Conservation (phyloP, 2,888 invertebrate genomes). For the Thyatira batis region DNA sequence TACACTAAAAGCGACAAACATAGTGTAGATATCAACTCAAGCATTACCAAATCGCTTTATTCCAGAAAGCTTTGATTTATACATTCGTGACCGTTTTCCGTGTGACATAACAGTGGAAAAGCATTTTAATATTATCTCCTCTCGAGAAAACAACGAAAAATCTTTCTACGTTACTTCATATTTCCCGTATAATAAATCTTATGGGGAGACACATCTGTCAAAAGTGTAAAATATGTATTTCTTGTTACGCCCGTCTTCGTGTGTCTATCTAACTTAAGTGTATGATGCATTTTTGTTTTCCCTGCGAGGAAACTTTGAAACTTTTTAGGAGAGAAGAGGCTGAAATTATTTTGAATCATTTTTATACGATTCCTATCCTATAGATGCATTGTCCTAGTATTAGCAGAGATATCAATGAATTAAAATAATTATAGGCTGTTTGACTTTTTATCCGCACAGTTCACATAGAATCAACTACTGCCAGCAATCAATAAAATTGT, state of each 20-base stretch:
- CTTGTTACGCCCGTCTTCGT: slow-evolving; percentile 52
- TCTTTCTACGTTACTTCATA: slow-evolving; percentile 69
- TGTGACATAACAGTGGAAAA: slow-evolving; percentile 53
- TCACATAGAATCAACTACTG: too few relatives aligned
- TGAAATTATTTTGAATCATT: not conserved
- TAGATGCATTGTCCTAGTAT: too few relatives aligned
- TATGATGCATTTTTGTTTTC: slow-evolving; percentile 44
- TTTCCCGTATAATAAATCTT: slow-evolving; percentile 72
- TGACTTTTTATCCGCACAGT: too few relatives aligned
- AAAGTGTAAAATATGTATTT: slow-evolving; percentile 80
- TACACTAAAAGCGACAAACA: not conserved
- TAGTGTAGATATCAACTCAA: slow-evolving; percentile 2
- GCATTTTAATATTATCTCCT: slow-evolving; percentile 60
- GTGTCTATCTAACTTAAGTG: slow-evolving; percentile 47
- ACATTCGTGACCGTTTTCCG: slow-evolving; percentile 48
- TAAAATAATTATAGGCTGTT: too few relatives aligned
- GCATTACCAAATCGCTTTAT: slow-evolving; percentile 29
- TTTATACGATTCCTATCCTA: not conserved
- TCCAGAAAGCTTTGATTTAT: slow-evolving; percentile 54
- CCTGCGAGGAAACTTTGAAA: not conserved
- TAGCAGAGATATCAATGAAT: too few relatives aligned
- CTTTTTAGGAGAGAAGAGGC: not conserved
- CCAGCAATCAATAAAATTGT: too few relatives aligned
- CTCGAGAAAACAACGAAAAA: slow-evolving; percentile 63
- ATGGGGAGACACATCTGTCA: slow-evolving; percentile 76